Base-by-base conservation (phyloP, 2,888 invertebrate species). In the Maniola hyperantus region DNA sequence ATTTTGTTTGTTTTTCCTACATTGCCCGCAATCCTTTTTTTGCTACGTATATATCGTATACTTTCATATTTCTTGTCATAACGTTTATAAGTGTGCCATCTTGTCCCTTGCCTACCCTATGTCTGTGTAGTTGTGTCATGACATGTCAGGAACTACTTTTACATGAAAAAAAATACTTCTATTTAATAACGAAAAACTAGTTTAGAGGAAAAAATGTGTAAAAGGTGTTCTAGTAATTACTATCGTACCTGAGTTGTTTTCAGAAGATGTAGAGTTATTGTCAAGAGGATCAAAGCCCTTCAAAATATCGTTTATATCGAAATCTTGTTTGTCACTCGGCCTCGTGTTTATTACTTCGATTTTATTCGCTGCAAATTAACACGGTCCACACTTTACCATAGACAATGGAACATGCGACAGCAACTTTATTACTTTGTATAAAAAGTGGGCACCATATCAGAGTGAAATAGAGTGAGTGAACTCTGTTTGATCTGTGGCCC, bases 261-360 rank as follows among this genome's bases (percentile, higher is more conserved):
- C 89, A 2, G 87, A 78, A 1, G 77, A 74, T 0, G 75, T 72
- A 0, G 74, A 76, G 66, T 81, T 83, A 65, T 84, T 89, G 1
- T 92, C 89, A 44, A 80, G 83, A 0, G 93, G 91, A 63, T 93
- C 87, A 7, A 94, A 86, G 0, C 87, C 93, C 78, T 94, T 94
- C 69, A 94, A 77, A 63, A 94, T 94, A 73, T 92, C 93, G 62
- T 93, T 91, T 72, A 94, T 90, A 76, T 89, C 93, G 75, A 94
- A 93, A 66, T 93, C 93, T 72, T 85, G 87, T 69, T 94, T 93
- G 63, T 93, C 90, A 48, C 90, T 92, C 44, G 95, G 93, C 70
- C 91, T 82, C 58, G 79, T 83, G 70, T 83, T 91, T 70, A 92
- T 88, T 7, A 92, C 92, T 83, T 92, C 91, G 70, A 92, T 92